phyloP scores from a whole-genome alignment of 2,797 vertebrate genomes.

The Rhodeus uyekii region DNA sequence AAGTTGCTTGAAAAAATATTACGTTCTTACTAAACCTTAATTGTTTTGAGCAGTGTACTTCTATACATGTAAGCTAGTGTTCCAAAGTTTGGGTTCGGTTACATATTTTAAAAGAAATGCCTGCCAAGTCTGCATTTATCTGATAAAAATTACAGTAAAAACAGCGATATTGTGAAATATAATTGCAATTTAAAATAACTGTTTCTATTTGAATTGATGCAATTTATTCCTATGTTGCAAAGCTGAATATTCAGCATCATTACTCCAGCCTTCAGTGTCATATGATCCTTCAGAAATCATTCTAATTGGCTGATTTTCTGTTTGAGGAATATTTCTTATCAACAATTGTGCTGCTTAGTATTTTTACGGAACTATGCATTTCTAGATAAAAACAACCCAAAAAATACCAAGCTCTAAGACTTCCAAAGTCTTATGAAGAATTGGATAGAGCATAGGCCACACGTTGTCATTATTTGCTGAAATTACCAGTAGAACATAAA shows the following conservation, averaged over 20 bases:
- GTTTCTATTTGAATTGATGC: background rate
- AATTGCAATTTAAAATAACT: background rate
- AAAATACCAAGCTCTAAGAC: background rate
- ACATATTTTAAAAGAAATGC: too few species aligned
- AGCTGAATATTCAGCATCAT: background rate
- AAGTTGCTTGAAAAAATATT: too few species aligned
- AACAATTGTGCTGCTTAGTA: too few species aligned
- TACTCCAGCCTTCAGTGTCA: background rate
- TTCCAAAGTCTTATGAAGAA: background rate
- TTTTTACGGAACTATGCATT: too few species aligned
- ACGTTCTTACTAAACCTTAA: too few species aligned
- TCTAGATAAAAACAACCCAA: too few species aligned
- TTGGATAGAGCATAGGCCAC: background rate
- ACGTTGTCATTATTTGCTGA: background rate
- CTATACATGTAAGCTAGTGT: too few species aligned
- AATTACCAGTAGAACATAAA: background rate
- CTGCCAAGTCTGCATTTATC: background rate
- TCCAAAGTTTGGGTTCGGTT: too few species aligned
- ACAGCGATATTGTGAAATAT: background rate
- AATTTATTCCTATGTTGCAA: background rate
- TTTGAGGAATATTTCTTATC: too few species aligned
- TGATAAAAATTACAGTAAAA: background rate
- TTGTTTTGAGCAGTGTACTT: too few species aligned
- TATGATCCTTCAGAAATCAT: background rate
- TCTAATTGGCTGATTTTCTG: too few species aligned